A percentile compares a stretch with the other conserved stretches of the same genome.
phyloP scores from a whole-genome alignment of 2,113 vertebrate species.

The Lipophrys pholis region DNA sequence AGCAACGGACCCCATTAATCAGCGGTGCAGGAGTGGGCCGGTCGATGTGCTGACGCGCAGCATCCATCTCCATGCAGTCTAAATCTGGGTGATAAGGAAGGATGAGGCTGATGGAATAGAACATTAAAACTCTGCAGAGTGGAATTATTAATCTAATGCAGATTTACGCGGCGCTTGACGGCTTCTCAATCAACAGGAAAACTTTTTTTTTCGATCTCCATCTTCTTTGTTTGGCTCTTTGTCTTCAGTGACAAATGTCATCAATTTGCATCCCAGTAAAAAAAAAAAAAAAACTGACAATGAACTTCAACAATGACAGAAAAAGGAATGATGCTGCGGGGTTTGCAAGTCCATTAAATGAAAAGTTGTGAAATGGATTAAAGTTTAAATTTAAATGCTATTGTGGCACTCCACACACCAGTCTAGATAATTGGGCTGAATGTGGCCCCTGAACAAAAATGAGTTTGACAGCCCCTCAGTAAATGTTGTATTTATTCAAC shows the following conservation, averaged over 20 bases:
- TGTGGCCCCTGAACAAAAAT: no score
- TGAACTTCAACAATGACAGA: no score
- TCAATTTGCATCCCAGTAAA: slow-evolving; percentile 7
- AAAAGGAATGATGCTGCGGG: no score
- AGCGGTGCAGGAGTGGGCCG: slow-evolving; percentile 21
- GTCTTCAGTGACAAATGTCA: not conserved
- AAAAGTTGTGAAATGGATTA: no score
- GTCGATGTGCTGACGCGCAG: slow-evolving; percentile 42
- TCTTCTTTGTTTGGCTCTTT: slow-evolving; percentile 3
- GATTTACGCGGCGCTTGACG: slow-evolving; percentile 21
- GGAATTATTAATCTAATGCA: slow-evolving; percentile 59
- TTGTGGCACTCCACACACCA: no score
- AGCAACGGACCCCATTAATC: slow-evolving; percentile 68
- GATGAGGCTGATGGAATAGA: slow-evolving; percentile 47
- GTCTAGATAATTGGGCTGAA: no score
- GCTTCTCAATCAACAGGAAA: slow-evolving; percentile 46
- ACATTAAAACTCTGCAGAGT: slow-evolving; percentile 46
- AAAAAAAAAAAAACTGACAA: not conserved
- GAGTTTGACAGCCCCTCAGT: no score
- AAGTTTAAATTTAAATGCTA: no score
- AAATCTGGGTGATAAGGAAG: slow-evolving; percentile 66
- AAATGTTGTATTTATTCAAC: no score
- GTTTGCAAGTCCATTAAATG: no score
- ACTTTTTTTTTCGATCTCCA: slow-evolving; percentile 26
- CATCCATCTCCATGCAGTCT: slow-evolving; percentile 69